Evolutionary conservation across 2,113 vertebrate genomes (phyloP), one percentile per base, ranked within the genome.

Genomic region (Pollachius pollachius): DNA sequence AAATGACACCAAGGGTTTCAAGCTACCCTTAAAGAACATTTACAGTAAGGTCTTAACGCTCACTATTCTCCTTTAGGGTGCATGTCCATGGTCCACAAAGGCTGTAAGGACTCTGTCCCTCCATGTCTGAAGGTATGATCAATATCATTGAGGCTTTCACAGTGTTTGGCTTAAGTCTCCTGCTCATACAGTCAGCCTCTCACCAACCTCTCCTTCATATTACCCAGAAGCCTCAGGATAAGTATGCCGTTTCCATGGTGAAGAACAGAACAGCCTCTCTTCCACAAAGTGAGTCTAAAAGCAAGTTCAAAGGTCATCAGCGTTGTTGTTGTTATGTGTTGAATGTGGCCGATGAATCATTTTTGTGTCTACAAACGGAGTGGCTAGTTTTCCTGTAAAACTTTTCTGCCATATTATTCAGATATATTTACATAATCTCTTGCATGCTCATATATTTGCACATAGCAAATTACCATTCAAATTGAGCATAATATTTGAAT

Each of bases 181-280:
- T 19, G 13, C 59, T 21, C 5, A 5, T 60, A n/a, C 17, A 19
- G 60, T 63, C 27, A 74, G 25, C 62, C 27, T 15, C 23, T 19
- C 12, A 76, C 37, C 9, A 18, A 13, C 62, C 12, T 69, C 76
- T 73, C 62, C 73, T 77, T 77, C 73, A 64, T 37, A 27, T 69
- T 41, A 59, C 64, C 81, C 85, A 98, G 96, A 97, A 95, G 91
- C 87, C 86, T 69, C 96, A 94, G 82, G 95, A 97, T 77, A 95
- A 92, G 81, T 92, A 89, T 75, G 76, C 77, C 0, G 67, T 89
- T 16, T 30, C 80, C 65, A 60, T 67, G 75, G 90, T 84, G 74
- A 97, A 94, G 90, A 94, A 76, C 88, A 94, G 91, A 81, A 89
- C 91, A 0, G 90, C 94, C 61, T 90, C 92, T 66, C 90, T 92